Evolutionary conservation across 2,888 invertebrate genomes (phyloP), one percentile per base, ranked within the genome.

Genomic region (Orchesella flavescens): DNA sequence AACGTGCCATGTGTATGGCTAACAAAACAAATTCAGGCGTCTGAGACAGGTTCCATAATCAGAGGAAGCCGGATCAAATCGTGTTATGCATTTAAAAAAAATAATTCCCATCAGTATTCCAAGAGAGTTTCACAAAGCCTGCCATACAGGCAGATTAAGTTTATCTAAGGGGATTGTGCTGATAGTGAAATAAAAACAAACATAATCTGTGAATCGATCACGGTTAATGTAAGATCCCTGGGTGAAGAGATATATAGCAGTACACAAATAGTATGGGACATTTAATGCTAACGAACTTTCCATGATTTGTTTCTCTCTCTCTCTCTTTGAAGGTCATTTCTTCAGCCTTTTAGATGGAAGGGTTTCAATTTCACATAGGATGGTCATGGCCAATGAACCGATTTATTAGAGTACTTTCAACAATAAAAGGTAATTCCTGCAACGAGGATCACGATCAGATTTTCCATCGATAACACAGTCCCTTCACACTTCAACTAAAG

Each of bases 31-130:
- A n/a, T n/a, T n/a, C n/a, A n/a, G n/a, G n/a, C n/a, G n/a, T n/a
- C n/a, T n/a, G n/a, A n/a, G 34, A 34, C 34, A 34, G 34, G 2
- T 4, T 34, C 34, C 34, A 34, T 34, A 34, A 34, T 34, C 34
- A 34, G 34, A 34, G 34, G 34, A 77, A 83, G 68, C 79, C 49
- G 73, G 63, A 24, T 59, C 15, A 68, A 77, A 73, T 83, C 83
- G 83, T 76, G 77, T 77, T 77, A 72, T 83, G 83, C 83, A 83
- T 83, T 83, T 73, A 73, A 72, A 66, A 73, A 72, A 66, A 66
- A 73, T 76, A 43, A 13, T 63, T 53, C 21, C 61, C 65, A 80
- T 80, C 66, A 75, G 72, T 57, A 83, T 76, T 83, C 83, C 34
- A 15, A 19, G 46, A 34, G 46, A 19, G 72, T 73, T 49, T 34